A percentile compares a stretch with the other conserved stretches of the same genome.
Evolutionary conservation across 2,113 vertebrate genomes (phyloP).

Genomic region (Alethe diademata): DNA sequence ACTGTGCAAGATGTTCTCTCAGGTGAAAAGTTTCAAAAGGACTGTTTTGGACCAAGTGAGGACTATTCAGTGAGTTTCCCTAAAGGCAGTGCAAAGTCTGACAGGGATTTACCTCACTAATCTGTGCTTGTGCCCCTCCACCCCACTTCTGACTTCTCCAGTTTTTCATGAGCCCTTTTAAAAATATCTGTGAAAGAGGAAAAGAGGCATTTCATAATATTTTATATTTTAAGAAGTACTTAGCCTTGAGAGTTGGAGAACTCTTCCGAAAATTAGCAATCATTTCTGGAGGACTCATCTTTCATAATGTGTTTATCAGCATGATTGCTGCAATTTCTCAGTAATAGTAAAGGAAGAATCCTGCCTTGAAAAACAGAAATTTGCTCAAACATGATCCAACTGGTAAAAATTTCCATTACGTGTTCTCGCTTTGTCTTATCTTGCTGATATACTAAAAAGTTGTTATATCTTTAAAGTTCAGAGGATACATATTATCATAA

Average conservation of each 20-base stretch:
- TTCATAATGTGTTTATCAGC: neutral
- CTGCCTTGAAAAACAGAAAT: neutral
- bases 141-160: neutral
- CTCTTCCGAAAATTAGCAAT: neutral
- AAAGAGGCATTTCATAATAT: neutral
- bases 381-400: neutral
- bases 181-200: neutral
- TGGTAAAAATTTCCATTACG: neutral
- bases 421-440: neutral
- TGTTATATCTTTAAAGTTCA: neutral
- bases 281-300: neutral
- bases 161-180: neutral
- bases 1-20: fast-evolving
- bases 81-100: neutral
- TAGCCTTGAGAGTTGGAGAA: neutral
- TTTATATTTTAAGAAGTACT: neutral
- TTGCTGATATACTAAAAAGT: neutral
- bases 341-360: neutral
- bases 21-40: neutral
- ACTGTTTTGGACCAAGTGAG: neutral
- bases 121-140: neutral
- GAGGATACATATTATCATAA: neutral
- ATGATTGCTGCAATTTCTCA: neutral
- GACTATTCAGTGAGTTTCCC: neutral
- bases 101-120: neutral